Base-by-base conservation (phyloP, 1,140 invertebrate species). In the Scylla paramamosain region DNA sequence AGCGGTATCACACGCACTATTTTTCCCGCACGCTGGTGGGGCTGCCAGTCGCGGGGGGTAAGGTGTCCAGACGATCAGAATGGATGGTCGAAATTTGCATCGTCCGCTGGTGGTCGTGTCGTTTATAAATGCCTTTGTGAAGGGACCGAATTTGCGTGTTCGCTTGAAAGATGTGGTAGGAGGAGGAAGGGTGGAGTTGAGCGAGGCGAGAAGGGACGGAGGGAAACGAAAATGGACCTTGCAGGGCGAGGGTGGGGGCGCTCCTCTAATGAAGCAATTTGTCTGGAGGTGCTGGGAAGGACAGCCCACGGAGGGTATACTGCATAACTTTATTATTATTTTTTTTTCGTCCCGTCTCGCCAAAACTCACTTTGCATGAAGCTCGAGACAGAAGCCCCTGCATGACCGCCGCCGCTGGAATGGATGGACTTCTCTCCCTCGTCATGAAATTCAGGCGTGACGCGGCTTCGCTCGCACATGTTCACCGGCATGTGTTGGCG, bases 61-160 rank as follows among this genome's bases (percentile, higher is more conserved):
- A 77, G 67, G 67, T 77, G 67, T 77, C n/a, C 67, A 7, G 67
- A 77, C 67, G 67, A 77, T 77, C 67, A 77, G n/a, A 77, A 77
- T 77, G 20, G n/a, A 77, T 77, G 67, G 67, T 77, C 67, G 67
- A n/a, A 77, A 77, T 77, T 77, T 77, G 67, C 67, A 77, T 77
- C 20, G 20, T 77, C 20, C 67, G 25, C 67, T n/a, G 67, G 20
- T 77, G 67, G 67, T 77, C 67, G 20, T n/a, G 67, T 77, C 67
- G 67, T 77, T 77, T 77, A 77, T 77, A 77, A 77, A 77, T 77
- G 67, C 67, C 67, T 25, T n/a, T 77, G 67, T 77, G 67, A 77
- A 77, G 67, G 25, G n/a, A n/a, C 67, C n/a, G 67, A 77, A 77
- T 77, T 77, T 77, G n/a, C 67, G 20, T n/a, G 67, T 77, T 77